Percentiles rank a stretch among this genome's conserved stretches.
phyloP scores from a whole-genome alignment of 2,797 vertebrate species.

The Lacerta agilis region DNA sequence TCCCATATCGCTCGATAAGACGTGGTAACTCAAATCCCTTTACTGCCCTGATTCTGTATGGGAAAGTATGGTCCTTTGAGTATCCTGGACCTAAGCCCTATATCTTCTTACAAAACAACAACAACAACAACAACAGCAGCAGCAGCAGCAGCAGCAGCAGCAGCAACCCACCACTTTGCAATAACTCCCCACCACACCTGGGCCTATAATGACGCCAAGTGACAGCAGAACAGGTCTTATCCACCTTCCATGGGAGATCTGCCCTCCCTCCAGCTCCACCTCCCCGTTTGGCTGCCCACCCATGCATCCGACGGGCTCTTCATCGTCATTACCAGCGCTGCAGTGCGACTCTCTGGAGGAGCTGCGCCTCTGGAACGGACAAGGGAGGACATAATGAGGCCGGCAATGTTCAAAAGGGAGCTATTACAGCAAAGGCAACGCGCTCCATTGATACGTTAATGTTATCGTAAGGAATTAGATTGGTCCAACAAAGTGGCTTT shows the following conservation, averaged over 20 bases:
- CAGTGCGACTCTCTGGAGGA: constrained; percentile 63
- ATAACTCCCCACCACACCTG: constrained; percentile 6
- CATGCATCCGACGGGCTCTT: constrained; percentile 56
- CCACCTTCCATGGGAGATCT: constrained; percentile 19
- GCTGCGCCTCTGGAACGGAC: constrained; percentile 62
- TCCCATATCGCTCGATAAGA: no score
- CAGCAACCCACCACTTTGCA: not conserved
- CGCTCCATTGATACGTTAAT: constrained; percentile 68
- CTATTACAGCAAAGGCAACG: constrained; percentile 65
- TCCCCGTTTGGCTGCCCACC: constrained; percentile 37
- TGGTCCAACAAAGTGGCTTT: constrained; percentile 54
- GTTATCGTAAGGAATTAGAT: constrained; percentile 69
- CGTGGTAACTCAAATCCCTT: no score
- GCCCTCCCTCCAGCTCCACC: constrained; percentile 21
- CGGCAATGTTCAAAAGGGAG: constrained; percentile 69
- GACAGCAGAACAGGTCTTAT: not conserved
- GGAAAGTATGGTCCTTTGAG: no score
- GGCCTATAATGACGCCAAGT: constrained; percentile 32
- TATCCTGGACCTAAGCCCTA: no score
- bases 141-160: no score
- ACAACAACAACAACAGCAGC: not conserved
- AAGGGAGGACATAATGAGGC: constrained; percentile 66
- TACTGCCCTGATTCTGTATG: no score
- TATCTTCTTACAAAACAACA: not conserved
- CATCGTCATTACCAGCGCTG: constrained; percentile 64